A percentile compares a stretch with the other conserved stretches of the same genome.
These are phyloP conservation scores for Drosophila lutescens DNA, from an alignment of 2,888 invertebrate genomes.

Conservation along the genomic window DNA sequence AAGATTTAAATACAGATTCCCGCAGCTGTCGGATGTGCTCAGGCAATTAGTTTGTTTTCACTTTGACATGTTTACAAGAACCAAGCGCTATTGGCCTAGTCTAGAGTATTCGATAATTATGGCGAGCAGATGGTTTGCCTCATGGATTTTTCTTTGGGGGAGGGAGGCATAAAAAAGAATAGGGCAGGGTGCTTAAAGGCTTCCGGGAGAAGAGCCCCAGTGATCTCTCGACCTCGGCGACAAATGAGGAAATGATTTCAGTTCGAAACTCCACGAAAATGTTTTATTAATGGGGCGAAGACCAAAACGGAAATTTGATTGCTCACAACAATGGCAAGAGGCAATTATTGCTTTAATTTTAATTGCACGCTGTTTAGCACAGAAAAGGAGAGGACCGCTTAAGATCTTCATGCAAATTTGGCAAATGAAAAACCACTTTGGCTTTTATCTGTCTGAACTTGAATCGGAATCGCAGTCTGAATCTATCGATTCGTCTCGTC, in stretches of 20 bases:
- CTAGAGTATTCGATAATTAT: conserved; percentile 19
- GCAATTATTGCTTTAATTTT: conserved; percentile 47
- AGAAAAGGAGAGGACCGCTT: conserved; percentile 60
- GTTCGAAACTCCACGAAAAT: conserved; percentile 22
- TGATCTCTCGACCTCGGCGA: conserved; percentile 23
- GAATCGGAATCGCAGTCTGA: conserved; percentile 6
- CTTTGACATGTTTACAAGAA: conserved; percentile 75
- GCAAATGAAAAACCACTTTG: conserved; percentile 50
- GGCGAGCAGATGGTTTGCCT: conserved; percentile 59
- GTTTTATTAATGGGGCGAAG: conserved; percentile 27
- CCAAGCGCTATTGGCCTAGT: conserved; percentile 39
- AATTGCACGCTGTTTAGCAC: conserved; percentile 51
- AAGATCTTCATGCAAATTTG: conserved; percentile 50
- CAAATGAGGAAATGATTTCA: conserved; percentile 31
- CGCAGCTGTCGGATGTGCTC: conserved; percentile 67
- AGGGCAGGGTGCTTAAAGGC: conserved; percentile 55
- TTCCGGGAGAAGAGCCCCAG: conserved; percentile 1
- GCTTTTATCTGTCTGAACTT: conserved; percentile 29
- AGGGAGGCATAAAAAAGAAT: conserved; percentile 42
- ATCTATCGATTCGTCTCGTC: conserved; percentile 18
- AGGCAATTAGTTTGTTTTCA: conserved; percentile 52
- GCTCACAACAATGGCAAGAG: conserved; percentile 21
- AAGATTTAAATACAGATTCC: conserved; percentile 56
- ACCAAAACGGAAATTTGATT: conserved; percentile 35
- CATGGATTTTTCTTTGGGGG: conserved; percentile 26